A percentile compares a stretch with the other conserved stretches of the same genome.
Evolutionary conservation across 2,797 vertebrate genomes (phyloP).

Genomic region (Hephaestus fuliginosus): DNA sequence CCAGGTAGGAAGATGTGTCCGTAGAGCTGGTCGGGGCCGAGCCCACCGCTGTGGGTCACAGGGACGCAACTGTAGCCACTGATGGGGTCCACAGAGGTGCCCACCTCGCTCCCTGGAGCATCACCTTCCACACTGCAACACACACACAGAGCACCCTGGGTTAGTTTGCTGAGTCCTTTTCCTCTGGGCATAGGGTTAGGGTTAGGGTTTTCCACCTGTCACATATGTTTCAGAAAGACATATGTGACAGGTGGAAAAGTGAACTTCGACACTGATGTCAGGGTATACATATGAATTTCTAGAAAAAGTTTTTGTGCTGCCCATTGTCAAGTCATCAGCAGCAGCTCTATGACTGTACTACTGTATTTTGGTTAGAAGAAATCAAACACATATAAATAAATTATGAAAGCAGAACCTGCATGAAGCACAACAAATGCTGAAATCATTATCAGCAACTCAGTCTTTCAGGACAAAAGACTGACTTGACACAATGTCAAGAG

Average conservation of each 20-base stretch:
- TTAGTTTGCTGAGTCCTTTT: constrained; percentile 55
- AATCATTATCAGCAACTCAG: constrained; percentile 15
- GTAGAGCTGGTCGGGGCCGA: constrained; percentile 84
- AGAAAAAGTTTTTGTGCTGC: constrained; percentile 43
- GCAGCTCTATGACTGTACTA: neutral
- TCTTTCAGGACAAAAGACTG: constrained; percentile 12
- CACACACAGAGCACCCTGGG: constrained; percentile 9
- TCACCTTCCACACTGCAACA: constrained; percentile 94
- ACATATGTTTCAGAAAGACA: constrained; percentile 27
- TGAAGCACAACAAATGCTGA: constrained; percentile 20
- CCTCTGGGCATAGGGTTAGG: constrained; percentile 19
- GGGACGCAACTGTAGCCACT: constrained; percentile 72
- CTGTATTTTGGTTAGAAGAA: neutral
- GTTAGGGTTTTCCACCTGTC: too few relatives aligned
- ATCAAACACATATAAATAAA: constrained; percentile 16
- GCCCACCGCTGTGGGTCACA: constrained; percentile 75
- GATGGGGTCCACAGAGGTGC: constrained; percentile 88
- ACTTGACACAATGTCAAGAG: neutral
- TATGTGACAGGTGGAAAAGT: constrained; percentile 56
- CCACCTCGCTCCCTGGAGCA: constrained; percentile 89
- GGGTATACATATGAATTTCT: constrained; percentile 64
- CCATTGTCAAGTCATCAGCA: neutral
- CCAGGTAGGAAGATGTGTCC: constrained; percentile 88
- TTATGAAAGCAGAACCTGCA: neutral
- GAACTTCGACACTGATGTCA: constrained; percentile 63